Evolutionary conservation across 2,113 vertebrate species (phyloP).

Genomic region (Onychostoma macrolepis): DNA sequence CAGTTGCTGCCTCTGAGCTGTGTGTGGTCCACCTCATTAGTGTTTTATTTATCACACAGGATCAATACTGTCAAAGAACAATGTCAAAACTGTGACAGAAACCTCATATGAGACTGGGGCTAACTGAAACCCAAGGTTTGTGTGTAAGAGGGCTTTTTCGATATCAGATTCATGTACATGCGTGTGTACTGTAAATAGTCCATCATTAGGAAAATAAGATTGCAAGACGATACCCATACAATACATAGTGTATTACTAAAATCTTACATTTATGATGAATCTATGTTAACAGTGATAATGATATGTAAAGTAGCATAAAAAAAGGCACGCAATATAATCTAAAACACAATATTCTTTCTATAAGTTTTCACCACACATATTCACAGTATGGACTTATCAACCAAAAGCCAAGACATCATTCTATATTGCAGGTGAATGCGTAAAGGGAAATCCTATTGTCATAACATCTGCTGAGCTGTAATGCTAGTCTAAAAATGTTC

Average conservation of each 20-base stretch:
- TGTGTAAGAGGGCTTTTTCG: not conserved
- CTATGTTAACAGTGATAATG: not conserved
- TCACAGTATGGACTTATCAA: not conserved
- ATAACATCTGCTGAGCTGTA: slow-evolving; percentile 1
- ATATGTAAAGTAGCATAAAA: not conserved
- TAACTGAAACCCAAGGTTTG: slow-evolving; percentile 28
- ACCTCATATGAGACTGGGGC: not conserved
- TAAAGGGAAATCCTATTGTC: slow-evolving; percentile 13
- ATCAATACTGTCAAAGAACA: slow-evolving; percentile 27
- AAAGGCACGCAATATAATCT: not conserved
- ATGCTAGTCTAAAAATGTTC: not conserved
- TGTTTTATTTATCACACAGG: slow-evolving; percentile 27
- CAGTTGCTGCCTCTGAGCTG: slow-evolving; percentile 2
- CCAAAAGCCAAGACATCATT: not conserved
- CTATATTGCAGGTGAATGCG: not conserved
- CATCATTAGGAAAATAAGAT: not conserved
- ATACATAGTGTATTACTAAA: not conserved
- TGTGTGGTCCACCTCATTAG: slow-evolving; percentile 22
- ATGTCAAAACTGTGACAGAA: not conserved
- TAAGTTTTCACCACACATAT: not conserved
- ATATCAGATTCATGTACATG: not conserved
- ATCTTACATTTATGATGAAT: not conserved
- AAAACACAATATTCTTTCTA: not conserved
- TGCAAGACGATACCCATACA: not conserved
- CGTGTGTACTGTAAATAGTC: not conserved